Evolutionary conservation across 1,140 invertebrate genomes (phyloP), one percentile per base, ranked within the genome.

Genomic region (Calosoma granatense): DNA sequence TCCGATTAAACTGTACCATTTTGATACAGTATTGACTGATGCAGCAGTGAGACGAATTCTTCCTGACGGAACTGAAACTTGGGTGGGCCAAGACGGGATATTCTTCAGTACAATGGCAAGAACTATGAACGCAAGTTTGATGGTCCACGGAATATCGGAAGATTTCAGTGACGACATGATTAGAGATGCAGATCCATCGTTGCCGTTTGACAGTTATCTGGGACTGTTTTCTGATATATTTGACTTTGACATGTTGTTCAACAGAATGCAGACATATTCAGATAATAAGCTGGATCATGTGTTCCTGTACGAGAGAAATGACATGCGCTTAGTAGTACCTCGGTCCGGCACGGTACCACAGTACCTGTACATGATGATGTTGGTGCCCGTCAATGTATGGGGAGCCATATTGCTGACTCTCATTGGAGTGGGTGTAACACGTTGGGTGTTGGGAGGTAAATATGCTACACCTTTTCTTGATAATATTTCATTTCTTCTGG

Each of bases 1-100:
- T 47, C 6, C 41, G 15, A 47, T 47, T 47, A 47, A 47, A 17
- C 17, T 47, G 17, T 47, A 47, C 17, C 41, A 47, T 9, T 47
- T 47, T 47, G 41, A 47, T 47, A 47, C 41, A 12, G 41, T 47
- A 12, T 47, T 47, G 15, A 17, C 41, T 47, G 41, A 47, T 4
- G 6, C 41, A 12, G 41, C 41, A 11, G 41, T 47, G 9, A 47
- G 17, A 17, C 6, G 17, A 47, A 17, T 17, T 6, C 3, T 17
- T 11, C 41, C 41, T 11, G 41, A 47, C 17, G 41, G 41, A 12
- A 47, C 3, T 12, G 41, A 11, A 47, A 12, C 41, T 12, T 47
- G 41, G 41, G 17, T 47, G 17, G 41, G 41, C 4, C 9, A 9
- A 17, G 41, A 47, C 17, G 41, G 41, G 4, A 47, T 47, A 17